phyloP scores from a whole-genome alignment of 2,888 invertebrate species.

The Tinea trinotella region DNA sequence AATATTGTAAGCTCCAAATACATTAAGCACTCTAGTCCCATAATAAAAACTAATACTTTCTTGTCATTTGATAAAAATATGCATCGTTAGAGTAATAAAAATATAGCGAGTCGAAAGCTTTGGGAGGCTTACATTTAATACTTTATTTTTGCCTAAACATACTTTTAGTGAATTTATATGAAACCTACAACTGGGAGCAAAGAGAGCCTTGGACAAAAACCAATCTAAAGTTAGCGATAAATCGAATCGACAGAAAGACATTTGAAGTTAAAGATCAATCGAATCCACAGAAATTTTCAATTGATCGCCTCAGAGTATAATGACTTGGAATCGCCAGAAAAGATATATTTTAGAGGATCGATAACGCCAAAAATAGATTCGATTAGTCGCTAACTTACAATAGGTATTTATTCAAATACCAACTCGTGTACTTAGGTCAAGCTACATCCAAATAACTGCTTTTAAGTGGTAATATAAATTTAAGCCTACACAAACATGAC shows the following conservation, averaged over 20 bases:
- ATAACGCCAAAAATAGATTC: too few species aligned
- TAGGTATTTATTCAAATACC: too few species aligned
- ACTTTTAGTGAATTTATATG: constrained; percentile 38
- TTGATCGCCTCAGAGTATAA: too few species aligned
- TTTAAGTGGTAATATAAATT: constrained; percentile 55
- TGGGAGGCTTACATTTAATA: constrained; percentile 51
- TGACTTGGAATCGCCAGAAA: too few species aligned
- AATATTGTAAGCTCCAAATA: constrained; percentile 41
- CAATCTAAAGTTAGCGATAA: too few species aligned
- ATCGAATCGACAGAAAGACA: too few species aligned
- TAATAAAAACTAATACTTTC: constrained; percentile 62
- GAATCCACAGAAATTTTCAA: too few species aligned
- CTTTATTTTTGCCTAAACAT: constrained; percentile 28
- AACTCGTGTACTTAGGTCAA: not conserved
- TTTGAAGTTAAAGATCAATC: too few species aligned
- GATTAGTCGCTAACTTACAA: too few species aligned
- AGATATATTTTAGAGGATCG: too few species aligned
- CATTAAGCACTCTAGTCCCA: constrained; percentile 39
- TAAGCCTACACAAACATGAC: constrained; percentile 58
- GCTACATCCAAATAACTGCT: constrained; percentile 24
- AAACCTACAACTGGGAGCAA: constrained; percentile 41
- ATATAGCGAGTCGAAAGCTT: constrained; percentile 47
- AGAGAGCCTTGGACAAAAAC: too few species aligned
- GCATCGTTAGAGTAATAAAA: constrained; percentile 44
- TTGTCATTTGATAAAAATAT: constrained; percentile 68